phyloP scores from a whole-genome alignment of 2,113 vertebrate genomes.

The Petrocephalus microphthalmus region DNA sequence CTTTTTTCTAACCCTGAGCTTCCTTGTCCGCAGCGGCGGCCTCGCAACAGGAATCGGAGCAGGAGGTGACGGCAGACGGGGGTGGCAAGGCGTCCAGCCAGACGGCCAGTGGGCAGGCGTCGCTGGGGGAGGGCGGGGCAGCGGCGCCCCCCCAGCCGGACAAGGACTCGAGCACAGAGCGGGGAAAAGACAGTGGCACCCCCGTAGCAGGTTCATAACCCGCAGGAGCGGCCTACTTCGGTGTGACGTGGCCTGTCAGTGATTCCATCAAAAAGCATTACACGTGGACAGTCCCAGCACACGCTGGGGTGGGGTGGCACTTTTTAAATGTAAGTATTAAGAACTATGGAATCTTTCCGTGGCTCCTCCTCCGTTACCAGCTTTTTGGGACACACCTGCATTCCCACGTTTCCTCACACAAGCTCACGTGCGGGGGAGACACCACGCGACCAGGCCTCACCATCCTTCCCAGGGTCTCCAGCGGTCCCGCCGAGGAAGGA shows the following conservation, averaged over 20 bases:
- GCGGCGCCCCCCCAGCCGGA: constrained; percentile 64
- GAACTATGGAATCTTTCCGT: not conserved
- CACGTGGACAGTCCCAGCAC: constrained; percentile 26
- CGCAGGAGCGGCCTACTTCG: not conserved
- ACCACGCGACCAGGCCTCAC: not conserved
- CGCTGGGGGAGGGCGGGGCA: constrained; percentile 60
- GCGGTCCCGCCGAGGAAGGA: not conserved
- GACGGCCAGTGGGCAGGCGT: constrained; percentile 56
- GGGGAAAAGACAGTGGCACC: constrained; percentile 68
- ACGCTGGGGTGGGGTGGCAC: constrained; percentile 13
- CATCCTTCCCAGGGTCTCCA: not conserved
- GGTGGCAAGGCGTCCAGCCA: constrained; percentile 71
- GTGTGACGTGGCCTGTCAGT: constrained; percentile 33
- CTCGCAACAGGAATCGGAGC: constrained; percentile 84
- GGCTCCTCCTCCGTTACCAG: not conserved
- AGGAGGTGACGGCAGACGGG: constrained; percentile 70
- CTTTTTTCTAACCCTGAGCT: not conserved
- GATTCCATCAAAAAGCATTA: constrained; percentile 11
- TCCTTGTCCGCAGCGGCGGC: constrained; percentile 70
- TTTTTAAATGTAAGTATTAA: constrained; percentile 12
- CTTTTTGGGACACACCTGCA: not conserved
- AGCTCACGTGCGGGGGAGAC: not conserved
- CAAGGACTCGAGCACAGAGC: constrained; percentile 74
- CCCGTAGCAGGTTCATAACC: constrained; percentile 70
- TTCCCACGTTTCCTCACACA: not conserved